Base-by-base conservation (phyloP, 2,797 vertebrate species). In the Rachycentron canadum region DNA sequence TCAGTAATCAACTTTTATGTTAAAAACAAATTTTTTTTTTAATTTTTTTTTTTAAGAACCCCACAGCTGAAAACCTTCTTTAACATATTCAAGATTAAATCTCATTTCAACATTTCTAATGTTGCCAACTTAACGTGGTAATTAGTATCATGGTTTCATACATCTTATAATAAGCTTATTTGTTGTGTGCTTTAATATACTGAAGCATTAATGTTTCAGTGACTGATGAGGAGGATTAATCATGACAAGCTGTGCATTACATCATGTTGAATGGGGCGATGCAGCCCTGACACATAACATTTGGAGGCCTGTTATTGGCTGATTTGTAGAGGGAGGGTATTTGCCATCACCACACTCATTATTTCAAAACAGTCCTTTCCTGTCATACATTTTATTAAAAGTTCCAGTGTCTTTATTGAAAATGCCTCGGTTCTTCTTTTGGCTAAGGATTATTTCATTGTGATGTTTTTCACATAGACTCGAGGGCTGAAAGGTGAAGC, bases 211-310 rank as follows among this genome's bases (percentile, higher is more conserved):
- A 13, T 16, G 23, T 65, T 50, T 25, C 9, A 60, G 21, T 34
- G 38, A 63, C 21, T 55, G 45, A 43, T 43, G 41, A 43, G 41
- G 41, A 17, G 49, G 28, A 78, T 71, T 67, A 43, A 86, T 60
- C 16, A 40, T 23, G 59, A 63, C 52, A 32, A 25, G 30, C 28
- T 61, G 30, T 23, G 60, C 64, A 61, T 60, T 64, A 75, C 69
- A 78, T 36, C 41, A 30, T 76, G 28, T 80, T 78, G 76, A 75
- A 74, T 50, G 79, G 17, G 21, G 63, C 59, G 62, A 76, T 67
- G 63, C 30, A 41, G 74, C 41, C 23, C 38, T 81, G 75, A 76
- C 57, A 21, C 43, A 45, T 43, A 8, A 43, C 65, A 45, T 75
- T 14, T 17, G 17, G 23, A 70, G 49, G 38, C 9, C 40, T 17